Conservation (phyloP, 2,888 invertebrate species). For the Harmothoe impar region DNA sequence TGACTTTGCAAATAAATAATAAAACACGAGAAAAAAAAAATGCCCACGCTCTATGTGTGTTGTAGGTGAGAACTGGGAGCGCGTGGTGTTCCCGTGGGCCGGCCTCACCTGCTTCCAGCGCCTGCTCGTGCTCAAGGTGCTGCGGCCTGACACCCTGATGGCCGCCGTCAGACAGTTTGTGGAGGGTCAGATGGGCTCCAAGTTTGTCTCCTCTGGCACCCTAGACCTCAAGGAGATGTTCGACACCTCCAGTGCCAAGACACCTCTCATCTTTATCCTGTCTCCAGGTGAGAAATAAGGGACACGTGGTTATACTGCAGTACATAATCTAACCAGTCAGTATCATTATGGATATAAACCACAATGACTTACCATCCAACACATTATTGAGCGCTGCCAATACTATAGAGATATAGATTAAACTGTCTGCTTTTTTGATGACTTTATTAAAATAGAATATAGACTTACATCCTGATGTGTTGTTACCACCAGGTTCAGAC, state of each 20-base stretch:
- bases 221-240: slow-evolving; percentile 82
- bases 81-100: slow-evolving; percentile 77
- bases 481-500: slow-evolving; percentile 79
- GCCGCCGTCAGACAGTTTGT: slow-evolving; percentile 79
- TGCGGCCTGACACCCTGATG: slow-evolving; percentile 79
- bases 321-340: neutral
- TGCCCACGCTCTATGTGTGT: too few species aligned
- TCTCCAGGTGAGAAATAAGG: slow-evolving; percentile 79
- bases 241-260: slow-evolving; percentile 79
- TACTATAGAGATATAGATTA: too few species aligned
- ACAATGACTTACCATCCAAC: neutral
- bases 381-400: too few species aligned
- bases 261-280: slow-evolving; percentile 82
- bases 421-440: too few species aligned
- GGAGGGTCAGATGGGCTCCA: slow-evolving; percentile 77
- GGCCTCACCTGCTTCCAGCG: slow-evolving; percentile 79
- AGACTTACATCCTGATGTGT: neutral
- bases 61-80: slow-evolving; percentile 41
- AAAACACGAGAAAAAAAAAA: too few species aligned
- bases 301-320: neutral
- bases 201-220: slow-evolving; percentile 79
- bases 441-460: too few species aligned
- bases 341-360: neutral
- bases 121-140: slow-evolving; percentile 79
- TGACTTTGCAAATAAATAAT: too few species aligned